phyloP scores from a whole-genome alignment of 1,140 invertebrate species.

The Lanistes nyassanus region DNA sequence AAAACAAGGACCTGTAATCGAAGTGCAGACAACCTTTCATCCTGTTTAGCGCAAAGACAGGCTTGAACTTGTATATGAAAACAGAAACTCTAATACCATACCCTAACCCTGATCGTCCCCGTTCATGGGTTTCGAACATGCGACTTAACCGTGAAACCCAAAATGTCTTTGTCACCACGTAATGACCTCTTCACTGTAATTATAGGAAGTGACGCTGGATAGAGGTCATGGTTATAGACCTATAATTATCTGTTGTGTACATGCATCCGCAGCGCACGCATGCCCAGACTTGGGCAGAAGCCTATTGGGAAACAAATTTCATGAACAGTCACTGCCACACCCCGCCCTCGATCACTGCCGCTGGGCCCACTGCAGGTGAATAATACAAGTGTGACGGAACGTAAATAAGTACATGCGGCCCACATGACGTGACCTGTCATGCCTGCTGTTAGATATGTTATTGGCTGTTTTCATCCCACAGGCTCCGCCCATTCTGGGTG shows the following conservation, averaged over 20 bases:
- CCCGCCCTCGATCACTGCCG: no score
- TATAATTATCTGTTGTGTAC: neutral
- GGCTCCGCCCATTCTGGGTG: no score
- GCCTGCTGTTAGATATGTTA: no score
- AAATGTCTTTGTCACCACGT: neutral
- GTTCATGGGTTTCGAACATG: neutral
- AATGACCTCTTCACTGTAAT: neutral
- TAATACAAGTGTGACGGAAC: no score
- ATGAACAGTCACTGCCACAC: no score
- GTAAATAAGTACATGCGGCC: no score
- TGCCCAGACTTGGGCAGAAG: neutral
- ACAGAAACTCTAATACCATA: neutral
- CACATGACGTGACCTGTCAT: no score
- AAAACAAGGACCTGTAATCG: neutral
- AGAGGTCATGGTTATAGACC: neutral
- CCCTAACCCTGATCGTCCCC: neutral
- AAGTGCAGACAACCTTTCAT: neutral
- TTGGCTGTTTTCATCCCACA: no score
- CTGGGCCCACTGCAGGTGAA: no score
- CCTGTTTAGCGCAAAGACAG: neutral
- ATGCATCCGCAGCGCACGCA: neutral
- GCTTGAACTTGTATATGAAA: neutral
- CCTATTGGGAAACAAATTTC: no score
- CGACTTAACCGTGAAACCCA: neutral
- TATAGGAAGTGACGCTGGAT: neutral